Conservation (phyloP, 2,113 vertebrate genomes). For the Hippocampus abdominalis region DNA sequence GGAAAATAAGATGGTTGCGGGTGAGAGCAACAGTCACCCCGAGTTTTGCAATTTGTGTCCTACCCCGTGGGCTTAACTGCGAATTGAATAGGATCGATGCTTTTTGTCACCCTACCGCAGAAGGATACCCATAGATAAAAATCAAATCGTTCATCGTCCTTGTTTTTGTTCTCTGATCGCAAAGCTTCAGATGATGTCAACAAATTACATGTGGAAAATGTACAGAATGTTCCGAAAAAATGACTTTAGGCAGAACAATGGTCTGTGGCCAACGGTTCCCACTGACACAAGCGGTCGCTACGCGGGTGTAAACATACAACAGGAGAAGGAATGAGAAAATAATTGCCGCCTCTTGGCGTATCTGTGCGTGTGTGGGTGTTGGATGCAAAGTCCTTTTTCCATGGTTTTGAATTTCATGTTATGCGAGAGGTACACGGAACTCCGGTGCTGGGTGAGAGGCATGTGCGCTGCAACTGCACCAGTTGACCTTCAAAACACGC, state of each 20-base stretch:
- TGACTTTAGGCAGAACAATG: conserved; percentile 52
- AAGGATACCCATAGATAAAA: background rate
- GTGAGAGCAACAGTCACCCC: no score
- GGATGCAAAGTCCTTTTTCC: conserved; percentile 45
- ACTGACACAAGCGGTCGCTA: conserved; percentile 51
- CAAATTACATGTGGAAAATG: conserved; percentile 11
- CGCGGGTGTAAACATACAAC: conserved; percentile 63
- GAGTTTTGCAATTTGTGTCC: no score
- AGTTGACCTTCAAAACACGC: background rate
- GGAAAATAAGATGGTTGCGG: no score
- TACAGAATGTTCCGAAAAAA: conserved; percentile 13
- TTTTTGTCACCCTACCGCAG: no score
- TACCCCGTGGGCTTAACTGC: no score
- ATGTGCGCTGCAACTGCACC: background rate
- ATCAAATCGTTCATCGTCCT: background rate
- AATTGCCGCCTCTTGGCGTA: conserved; percentile 37
- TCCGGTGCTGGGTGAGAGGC: conserved; percentile 2
- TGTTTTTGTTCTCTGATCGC: background rate
- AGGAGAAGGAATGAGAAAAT: conserved; percentile 64
- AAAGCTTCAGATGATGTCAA: background rate
- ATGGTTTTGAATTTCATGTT: conserved; percentile 60
- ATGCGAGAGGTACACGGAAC: conserved; percentile 47
- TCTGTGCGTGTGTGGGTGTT: conserved; percentile 57
- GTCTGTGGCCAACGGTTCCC: conserved; percentile 47
- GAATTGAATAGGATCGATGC: no score